These are phyloP conservation scores for Neomorphus geoffroyi DNA, from an alignment of 2,797 vertebrate genomes.

Conservation along the genomic window DNA sequence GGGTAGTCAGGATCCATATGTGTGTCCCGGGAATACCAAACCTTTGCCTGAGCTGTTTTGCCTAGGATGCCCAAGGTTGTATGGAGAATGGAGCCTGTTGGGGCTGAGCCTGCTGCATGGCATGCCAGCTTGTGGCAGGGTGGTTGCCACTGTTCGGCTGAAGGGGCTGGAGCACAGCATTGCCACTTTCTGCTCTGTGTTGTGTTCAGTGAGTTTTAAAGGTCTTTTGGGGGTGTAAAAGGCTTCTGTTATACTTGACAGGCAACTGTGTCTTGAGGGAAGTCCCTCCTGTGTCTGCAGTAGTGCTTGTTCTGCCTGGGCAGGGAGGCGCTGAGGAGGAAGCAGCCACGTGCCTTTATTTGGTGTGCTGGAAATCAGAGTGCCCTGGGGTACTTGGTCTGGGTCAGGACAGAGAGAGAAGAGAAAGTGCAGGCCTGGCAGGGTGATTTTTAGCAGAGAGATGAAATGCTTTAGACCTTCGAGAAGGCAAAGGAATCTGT, in stretches of 20 bases:
- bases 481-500: background rate
- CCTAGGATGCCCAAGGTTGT: background rate
- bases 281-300: background rate
- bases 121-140: background rate
- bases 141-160: background rate
- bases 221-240: background rate
- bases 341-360: background rate
- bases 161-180: background rate
- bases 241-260: background rate
- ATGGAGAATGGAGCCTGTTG: background rate
- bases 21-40: background rate
- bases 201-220: background rate
- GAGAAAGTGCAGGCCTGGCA: background rate
- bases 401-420: background rate
- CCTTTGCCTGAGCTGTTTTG: background rate
- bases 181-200: background rate
- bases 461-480: background rate
- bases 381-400: rapidly evolving
- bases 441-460: background rate
- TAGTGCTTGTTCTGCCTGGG: background rate
- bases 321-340: background rate
- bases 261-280: rapidly evolving
- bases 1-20: rapidly evolving
- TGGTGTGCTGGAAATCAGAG: background rate
- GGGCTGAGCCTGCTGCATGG: rapidly evolving